Base-by-base conservation (phyloP, 2,797 vertebrate genomes). In the Spea hammondii region DNA sequence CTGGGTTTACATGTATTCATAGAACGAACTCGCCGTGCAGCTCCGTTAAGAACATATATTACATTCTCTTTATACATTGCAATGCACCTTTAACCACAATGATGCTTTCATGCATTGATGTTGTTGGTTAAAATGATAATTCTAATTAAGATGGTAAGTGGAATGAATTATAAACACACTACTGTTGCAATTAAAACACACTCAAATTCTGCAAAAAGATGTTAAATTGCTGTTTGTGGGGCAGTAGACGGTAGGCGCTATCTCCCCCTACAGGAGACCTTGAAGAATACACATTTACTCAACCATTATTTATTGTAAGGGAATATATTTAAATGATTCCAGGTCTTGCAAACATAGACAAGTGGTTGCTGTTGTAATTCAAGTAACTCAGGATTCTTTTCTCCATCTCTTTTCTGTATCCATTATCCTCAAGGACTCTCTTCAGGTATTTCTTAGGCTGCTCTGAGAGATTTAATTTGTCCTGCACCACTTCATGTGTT, bases 301-400 rank as follows among this genome's bases (percentile, higher is more conserved):
- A 59, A 59, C 55, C 10, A 12, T 12, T 59, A 54, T 54, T 12
- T 5, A 17, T 17, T 57, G 57, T 44, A 48, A n/a, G 17, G 45
- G 7, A 60, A 48, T 11, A 50, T 5, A 55, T 60, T 70, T 90
- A 92, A 72, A 91, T 75, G 51, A 90, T 88, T 17, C 90, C 90
- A 0, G 92, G 90, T 80, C 83, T 86, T 1, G 91, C 86, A 57
- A 94, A 98, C 96, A 96, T 94, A 74, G 95, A 93, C 83, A 98
- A 91, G 79, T 95, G 94, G 89, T 93, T 89, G 1, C 86, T 84
- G 86, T 97, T 95, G 85, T 89, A 94, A 83, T 83, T 89, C 82
- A 99, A 90, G 74, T 91, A 97, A 76, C 87, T 89, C 1, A 94
- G 88, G 1, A 92, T 70, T 17, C 88, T 85, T 50, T 79, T 90